Percentiles rank a stretch among this genome's conserved stretches.
Evolutionary conservation across 2,113 vertebrate genomes (phyloP).

Genomic region (Cheilinus undulatus): DNA sequence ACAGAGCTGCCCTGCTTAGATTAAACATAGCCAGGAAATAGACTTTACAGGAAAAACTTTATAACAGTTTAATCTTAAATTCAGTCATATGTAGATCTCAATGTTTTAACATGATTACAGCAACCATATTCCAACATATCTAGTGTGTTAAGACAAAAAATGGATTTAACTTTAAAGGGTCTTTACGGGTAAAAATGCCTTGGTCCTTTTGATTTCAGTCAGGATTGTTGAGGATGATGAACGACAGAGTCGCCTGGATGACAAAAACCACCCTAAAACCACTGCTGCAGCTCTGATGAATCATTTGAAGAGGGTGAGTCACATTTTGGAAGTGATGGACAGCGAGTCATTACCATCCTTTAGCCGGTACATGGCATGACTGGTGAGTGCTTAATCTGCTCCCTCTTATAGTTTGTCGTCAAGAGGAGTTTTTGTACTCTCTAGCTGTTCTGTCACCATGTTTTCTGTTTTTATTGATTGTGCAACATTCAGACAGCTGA

Average conservation of each 20-base stretch:
- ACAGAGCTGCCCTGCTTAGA: too few relatives aligned
- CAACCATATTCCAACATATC: too few relatives aligned
- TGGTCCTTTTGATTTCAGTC: background rate
- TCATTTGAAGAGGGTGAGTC: slow-evolving; percentile 1
- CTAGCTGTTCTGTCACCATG: background rate
- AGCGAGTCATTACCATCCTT: background rate
- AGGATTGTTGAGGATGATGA: background rate
- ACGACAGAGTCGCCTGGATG: background rate
- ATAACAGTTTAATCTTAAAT: too few relatives aligned
- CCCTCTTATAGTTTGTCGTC: background rate
- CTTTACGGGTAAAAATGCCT: background rate
- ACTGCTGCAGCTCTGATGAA: background rate
- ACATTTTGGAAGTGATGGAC: background rate
- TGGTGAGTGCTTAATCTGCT: background rate
- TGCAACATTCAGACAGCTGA: background rate
- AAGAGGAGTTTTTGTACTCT: background rate
- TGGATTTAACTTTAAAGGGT: too few relatives aligned
- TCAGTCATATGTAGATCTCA: too few relatives aligned
- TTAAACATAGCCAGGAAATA: too few relatives aligned
- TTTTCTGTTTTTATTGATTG: background rate
- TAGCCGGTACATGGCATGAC: background rate
- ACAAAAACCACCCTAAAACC: background rate
- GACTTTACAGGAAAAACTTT: too few relatives aligned
- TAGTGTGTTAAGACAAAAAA: too few relatives aligned
- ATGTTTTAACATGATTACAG: too few relatives aligned